Evolutionary conservation across 1,140 invertebrate genomes (phyloP).

Genomic region (Drosophila serrata): DNA sequence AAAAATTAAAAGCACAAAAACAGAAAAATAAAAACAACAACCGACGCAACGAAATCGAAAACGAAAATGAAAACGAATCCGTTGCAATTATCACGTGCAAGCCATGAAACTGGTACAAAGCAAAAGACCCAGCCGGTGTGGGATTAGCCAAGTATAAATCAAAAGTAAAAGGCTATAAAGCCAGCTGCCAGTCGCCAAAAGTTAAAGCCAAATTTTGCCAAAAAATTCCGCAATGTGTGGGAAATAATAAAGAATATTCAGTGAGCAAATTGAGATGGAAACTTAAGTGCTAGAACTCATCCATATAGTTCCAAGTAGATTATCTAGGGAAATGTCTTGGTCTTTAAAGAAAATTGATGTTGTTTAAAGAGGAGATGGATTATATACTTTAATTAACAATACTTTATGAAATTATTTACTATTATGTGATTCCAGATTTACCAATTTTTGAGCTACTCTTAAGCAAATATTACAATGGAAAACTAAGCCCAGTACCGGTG

Average conservation of each 20-base stretch:
- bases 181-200: constrained; percentile 30
- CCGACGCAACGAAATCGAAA: constrained; percentile 28
- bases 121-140: constrained; percentile 17
- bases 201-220: constrained; percentile 5
- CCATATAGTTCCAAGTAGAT: too few species aligned
- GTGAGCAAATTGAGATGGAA: neutral
- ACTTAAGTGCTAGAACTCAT: neutral
- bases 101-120: constrained; percentile 73
- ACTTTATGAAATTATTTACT: too few species aligned
- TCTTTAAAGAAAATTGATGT: too few species aligned
- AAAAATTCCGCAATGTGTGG: neutral
- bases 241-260: neutral
- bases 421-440: too few species aligned
- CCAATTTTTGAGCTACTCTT: neutral
- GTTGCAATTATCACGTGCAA: constrained; percentile 83
- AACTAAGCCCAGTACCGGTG: neutral
- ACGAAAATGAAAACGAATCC: constrained; percentile 22
- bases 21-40: too few species aligned
- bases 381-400: too few species aligned
- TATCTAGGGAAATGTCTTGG: too few species aligned
- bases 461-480: neutral
- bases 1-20: constrained; percentile 30
- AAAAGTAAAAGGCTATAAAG: constrained; percentile 40
- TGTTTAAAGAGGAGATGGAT: too few species aligned
- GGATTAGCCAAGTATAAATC: constrained; percentile 12